These are phyloP conservation scores for Anadara kagoshimensis DNA, from an alignment of 1,140 invertebrate species.

Conservation along the genomic window DNA sequence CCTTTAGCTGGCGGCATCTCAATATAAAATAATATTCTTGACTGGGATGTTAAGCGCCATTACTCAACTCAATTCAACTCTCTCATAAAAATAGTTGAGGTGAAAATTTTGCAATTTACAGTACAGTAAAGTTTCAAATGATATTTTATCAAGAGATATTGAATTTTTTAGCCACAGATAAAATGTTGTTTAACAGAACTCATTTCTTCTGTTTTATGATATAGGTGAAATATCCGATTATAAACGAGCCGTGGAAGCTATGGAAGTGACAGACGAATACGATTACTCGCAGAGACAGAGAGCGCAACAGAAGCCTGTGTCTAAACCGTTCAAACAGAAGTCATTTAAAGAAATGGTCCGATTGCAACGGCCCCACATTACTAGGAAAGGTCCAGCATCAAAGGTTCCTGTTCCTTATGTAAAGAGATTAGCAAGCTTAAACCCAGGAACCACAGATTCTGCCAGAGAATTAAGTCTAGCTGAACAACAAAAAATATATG, in stretches of 20 bases:
- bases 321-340: constrained; percentile 53
- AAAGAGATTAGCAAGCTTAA: constrained; percentile 15
- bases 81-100: no score
- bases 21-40: no score
- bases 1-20: no score
- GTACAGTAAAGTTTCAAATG: no score
- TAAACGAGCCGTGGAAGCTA: constrained; percentile 46
- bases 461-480: constrained; percentile 25
- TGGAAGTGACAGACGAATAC: constrained; percentile 46
- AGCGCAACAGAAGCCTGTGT: constrained; percentile 1
- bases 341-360: constrained; percentile 61
- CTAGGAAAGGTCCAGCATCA: constrained; percentile 46
- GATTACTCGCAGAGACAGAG: constrained; percentile 16
- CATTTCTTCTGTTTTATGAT: constrained; percentile 2
- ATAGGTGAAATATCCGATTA: constrained; percentile 49
- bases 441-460: neutral
- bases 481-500: constrained; percentile 27
- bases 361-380: constrained; percentile 66
- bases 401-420: constrained; percentile 17
- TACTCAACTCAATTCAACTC: no score
- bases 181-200: no score
- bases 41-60: no score
- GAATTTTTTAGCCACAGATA: no score
- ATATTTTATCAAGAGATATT: no score
- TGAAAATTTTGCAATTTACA: no score